Conservation (phyloP, 2,113 vertebrate species). For the Phaetusa simplex region DNA sequence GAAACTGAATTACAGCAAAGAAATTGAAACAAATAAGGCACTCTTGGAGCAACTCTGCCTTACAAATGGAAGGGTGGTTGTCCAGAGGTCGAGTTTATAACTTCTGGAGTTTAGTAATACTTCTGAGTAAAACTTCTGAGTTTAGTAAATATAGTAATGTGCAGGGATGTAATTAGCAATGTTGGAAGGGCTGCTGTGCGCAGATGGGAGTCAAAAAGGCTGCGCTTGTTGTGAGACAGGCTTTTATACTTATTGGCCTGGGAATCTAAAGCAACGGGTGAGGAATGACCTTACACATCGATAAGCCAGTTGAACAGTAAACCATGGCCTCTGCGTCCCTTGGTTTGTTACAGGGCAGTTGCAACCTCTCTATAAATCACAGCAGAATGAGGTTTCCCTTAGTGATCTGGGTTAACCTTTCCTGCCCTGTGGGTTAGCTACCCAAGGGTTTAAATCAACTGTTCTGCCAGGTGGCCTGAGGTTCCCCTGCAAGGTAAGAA, state of each 20-base stretch:
- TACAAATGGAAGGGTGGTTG: neutral
- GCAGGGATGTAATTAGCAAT: neutral
- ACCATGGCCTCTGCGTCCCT: neutral
- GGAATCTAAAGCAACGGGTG: neutral
- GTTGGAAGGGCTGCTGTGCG: neutral
- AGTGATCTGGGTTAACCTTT: neutral
- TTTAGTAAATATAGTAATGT: neutral
- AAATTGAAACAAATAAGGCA: neutral
- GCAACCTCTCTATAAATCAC: neutral
- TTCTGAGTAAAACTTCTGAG: neutral
- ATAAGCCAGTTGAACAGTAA: neutral
- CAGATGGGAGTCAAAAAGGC: neutral
- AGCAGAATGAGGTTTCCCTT: neutral
- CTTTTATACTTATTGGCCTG: neutral
- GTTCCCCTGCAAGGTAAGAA: neutral
- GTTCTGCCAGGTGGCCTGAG: neutral
- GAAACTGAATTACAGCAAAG: neutral
- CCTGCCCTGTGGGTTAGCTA: neutral
- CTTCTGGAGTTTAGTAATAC: too few species aligned
- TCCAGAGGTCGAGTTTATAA: neutral
- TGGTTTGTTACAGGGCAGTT: neutral
- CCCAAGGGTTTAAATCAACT: neutral
- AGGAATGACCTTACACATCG: neutral
- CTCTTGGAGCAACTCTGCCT: neutral
- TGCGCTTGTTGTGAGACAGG: neutral